These are phyloP conservation scores for Antigone vipio DNA, from an alignment of 2,113 vertebrate genomes.

Conservation along the genomic window DNA sequence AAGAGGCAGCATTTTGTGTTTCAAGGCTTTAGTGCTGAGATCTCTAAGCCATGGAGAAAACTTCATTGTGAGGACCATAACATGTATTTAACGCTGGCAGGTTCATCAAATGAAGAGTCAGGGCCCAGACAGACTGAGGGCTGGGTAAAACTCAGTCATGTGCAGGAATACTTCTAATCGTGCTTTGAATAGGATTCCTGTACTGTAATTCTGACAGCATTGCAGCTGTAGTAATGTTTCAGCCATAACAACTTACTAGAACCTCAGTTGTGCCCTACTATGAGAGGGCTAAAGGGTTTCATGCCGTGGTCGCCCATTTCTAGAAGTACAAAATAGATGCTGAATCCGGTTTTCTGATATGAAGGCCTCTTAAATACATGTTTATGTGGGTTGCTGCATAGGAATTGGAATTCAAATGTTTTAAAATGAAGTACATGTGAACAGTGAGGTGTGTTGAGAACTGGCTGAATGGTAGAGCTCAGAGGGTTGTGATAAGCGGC, in stretches of 20 bases:
- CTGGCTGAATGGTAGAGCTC: too few species aligned
- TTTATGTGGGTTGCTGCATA: not conserved
- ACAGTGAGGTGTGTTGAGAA: too few species aligned
- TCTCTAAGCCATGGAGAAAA: not conserved
- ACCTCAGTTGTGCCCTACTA: not conserved
- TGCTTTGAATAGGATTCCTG: not conserved
- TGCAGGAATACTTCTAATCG: not conserved
- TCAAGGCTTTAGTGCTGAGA: rapidly evolving
- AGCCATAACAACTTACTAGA: not conserved
- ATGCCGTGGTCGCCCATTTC: not conserved
- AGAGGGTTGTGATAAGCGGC: too few species aligned
- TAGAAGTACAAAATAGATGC: not conserved
- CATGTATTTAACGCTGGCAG: not conserved
- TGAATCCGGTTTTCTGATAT: not conserved
- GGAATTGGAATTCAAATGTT: not conserved
- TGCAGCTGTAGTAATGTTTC: not conserved
- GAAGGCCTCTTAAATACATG: not conserved
- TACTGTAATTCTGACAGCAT: not conserved
- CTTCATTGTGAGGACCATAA: not conserved
- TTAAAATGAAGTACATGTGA: not conserved
- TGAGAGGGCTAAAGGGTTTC: not conserved
- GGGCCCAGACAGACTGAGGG: rapidly evolving
- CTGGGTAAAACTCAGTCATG: not conserved
- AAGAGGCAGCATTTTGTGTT: not conserved
- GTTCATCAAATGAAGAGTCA: not conserved